Percentiles rank a stretch among this genome's conserved stretches.
Evolutionary conservation across 2,113 vertebrate species (phyloP).

Genomic region (Bolborhynchus lineola): DNA sequence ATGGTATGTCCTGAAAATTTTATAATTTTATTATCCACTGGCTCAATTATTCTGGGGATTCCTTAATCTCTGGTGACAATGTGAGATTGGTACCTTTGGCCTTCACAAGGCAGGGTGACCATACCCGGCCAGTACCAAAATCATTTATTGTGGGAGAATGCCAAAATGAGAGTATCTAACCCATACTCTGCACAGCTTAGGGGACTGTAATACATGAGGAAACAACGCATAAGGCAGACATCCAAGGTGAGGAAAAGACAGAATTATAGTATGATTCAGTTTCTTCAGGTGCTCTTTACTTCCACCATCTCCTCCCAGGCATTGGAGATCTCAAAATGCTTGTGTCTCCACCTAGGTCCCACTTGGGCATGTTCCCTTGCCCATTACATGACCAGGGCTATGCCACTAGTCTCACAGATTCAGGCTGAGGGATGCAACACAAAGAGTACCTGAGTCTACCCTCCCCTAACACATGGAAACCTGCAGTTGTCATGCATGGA

Average conservation of each 20-base stretch:
- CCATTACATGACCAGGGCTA: not conserved
- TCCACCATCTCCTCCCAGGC: not conserved
- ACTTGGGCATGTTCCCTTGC: not conserved
- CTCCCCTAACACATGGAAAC: not conserved
- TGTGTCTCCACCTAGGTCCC: not conserved
- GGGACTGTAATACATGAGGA: not conserved
- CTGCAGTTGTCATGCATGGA: not conserved
- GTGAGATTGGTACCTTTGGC: not conserved
- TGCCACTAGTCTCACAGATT: not conserved
- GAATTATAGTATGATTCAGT: not conserved
- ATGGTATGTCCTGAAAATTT: not conserved
- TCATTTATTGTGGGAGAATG: not conserved
- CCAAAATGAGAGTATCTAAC: not conserved
- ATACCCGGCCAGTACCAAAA: not conserved
- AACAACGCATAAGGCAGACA: not conserved
- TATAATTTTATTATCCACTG: not conserved
- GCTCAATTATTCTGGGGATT: not conserved
- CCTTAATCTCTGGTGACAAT: not conserved
- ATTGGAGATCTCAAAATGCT: not conserved
- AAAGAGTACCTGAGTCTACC: not conserved
- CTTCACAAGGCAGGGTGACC: not conserved
- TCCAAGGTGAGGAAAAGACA: not conserved
- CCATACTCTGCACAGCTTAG: not conserved
- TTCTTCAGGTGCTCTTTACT: not conserved
- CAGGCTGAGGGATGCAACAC: not conserved